Base-by-base conservation (phyloP, 2,888 invertebrate species). In the Brenthis ino region DNA sequence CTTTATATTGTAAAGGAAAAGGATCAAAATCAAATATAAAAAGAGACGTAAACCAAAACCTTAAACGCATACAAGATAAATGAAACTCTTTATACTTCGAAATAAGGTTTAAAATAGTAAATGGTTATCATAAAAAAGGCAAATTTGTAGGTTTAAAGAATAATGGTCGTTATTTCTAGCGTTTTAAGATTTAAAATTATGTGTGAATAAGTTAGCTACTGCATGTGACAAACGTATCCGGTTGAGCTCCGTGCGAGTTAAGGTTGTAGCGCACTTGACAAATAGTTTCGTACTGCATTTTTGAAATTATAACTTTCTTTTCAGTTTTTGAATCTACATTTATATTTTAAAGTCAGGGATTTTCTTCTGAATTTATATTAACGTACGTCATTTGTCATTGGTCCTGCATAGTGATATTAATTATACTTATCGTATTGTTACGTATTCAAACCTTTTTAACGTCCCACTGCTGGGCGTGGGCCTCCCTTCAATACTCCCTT, bases 171-270 rank as follows among this genome's bases (percentile, higher is more conserved):
- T 71, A 71, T 60, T 55, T 14, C 37, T 0, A 37, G 13, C 2
- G 12, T 3, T 3, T 33, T 60, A 68, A 37, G 64, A 56, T 20
- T 60, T 55, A 68, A 68, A 56, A 64, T 68, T 13, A 64, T 16
- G 33, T 64, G 55, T 47, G 55, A 4, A 5, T 6, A 24, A 48
- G 20, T 16, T 16, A n/a, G 66, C 55, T 53, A 28, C 70, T 72
- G 72, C 66, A 68, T 72, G 72, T 72, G 72, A 72, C 72, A 72
- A 72, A 72, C 68, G 66, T 68, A 68, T 64, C 70, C 68, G 68
- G 65, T 48, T 66, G 66, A 64, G 63, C 70, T 72, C 57, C 57
- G 54, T 61, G 48, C 64, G 24, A 28, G 51, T 68, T 28, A 70
- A 64, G 64, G 64, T 28, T 13, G 50, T 24, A 47, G 33, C 68